Evolutionary conservation across 2,113 vertebrate genomes (phyloP).

Genomic region (Glaucomys volans): DNA sequence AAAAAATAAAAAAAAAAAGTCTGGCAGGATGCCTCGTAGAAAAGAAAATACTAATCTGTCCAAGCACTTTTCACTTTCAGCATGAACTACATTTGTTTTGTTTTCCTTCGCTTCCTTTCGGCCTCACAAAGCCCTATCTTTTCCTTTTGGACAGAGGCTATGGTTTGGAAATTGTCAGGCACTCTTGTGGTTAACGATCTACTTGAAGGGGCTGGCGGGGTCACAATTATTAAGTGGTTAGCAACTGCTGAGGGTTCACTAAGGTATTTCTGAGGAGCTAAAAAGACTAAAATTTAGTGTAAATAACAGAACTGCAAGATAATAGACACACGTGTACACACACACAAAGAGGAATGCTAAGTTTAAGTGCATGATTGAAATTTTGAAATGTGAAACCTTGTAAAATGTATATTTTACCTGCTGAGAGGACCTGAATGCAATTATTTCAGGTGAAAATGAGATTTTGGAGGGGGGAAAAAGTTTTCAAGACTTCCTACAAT

Average conservation of each 20-base stretch:
- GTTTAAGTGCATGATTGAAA: constrained; percentile 61
- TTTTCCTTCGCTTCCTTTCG: constrained; percentile 81
- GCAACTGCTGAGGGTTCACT: constrained; percentile 67
- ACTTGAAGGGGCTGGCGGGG: constrained; percentile 65
- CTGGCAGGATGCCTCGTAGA: constrained; percentile 72
- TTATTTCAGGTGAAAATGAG: constrained; percentile 75
- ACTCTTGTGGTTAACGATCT: constrained; percentile 75
- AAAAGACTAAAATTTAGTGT: constrained; percentile 54
- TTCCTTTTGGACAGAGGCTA: constrained; percentile 74
- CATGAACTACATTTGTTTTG: constrained; percentile 80
- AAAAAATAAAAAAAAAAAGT: constrained; percentile 18
- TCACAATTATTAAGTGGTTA: constrained; percentile 76
- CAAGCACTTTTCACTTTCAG: constrained; percentile 82
- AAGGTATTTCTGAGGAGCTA: constrained; percentile 62
- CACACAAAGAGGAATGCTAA: constrained; percentile 38
- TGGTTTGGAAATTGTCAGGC: constrained; percentile 76
- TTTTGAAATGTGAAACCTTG: constrained; percentile 76
- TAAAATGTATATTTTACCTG: constrained; percentile 74
- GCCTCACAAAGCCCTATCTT: constrained; percentile 79
- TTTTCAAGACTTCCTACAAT: constrained; percentile 46
- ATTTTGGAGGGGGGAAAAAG: neutral
- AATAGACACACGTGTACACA: neutral
- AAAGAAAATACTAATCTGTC: constrained; percentile 80
- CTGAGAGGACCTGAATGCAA: constrained; percentile 69
- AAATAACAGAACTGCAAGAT: constrained; percentile 60